Conservation (phyloP, 2,113 vertebrate genomes). For the Lamprologus lemairii region DNA sequence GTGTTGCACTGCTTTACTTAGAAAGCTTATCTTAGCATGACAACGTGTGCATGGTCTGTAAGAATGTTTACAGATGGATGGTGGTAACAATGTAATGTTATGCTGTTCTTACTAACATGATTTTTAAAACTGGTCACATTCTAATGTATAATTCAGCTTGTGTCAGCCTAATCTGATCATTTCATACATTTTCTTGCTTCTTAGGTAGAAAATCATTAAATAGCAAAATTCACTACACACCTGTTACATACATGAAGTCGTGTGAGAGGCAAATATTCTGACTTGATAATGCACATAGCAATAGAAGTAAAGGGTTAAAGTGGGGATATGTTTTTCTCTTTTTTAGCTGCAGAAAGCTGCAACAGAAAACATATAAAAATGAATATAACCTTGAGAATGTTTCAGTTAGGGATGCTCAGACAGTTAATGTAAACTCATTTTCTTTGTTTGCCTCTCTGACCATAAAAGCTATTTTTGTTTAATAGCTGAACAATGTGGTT, state of each 20-base stretch:
- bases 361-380: not conserved
- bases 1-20: not conserved
- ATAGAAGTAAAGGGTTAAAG: not conserved
- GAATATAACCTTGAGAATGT: not conserved
- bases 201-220: not conserved
- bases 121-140: not conserved
- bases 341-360: not conserved
- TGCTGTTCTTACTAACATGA: not conserved
- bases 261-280: not conserved
- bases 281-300: not conserved
- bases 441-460: not conserved
- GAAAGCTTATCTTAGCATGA: not conserved
- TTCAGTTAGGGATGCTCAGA: not conserved
- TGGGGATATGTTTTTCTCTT: not conserved
- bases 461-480: not conserved
- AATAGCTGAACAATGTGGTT: not conserved
- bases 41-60: not conserved
- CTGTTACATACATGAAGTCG: not conserved
- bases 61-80: not conserved
- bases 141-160: not conserved
- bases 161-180: not conserved
- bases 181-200: not conserved
- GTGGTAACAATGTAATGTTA: not conserved
- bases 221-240: not conserved
- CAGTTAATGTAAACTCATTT: not conserved